Percentiles rank a stretch among this genome's conserved stretches.
phyloP scores from a whole-genome alignment of 2,888 invertebrate genomes.

The Dimorphilus gyrociliatus region DNA sequence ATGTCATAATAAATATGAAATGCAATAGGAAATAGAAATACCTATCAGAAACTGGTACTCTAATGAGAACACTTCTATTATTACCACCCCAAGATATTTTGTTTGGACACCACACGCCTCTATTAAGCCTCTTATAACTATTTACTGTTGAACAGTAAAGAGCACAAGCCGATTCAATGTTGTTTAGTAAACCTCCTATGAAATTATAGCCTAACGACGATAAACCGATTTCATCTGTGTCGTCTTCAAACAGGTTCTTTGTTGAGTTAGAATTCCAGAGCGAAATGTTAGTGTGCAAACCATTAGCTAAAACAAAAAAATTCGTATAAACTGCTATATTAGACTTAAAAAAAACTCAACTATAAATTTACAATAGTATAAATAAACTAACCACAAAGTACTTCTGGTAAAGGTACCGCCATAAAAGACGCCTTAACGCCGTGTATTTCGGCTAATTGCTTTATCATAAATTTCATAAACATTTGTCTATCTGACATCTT shows the following conservation, averaged over 20 bases:
- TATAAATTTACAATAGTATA: not conserved
- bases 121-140: constrained; percentile 16
- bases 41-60: constrained; percentile 12
- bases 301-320: too few species aligned
- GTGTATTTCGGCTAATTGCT: constrained; percentile 9
- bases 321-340: not conserved
- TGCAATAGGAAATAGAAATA: too few species aligned
- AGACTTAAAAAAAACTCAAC: not conserved
- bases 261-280: constrained; percentile 10
- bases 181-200: constrained; percentile 13
- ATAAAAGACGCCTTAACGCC: constrained; percentile 11
- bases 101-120: constrained; percentile 12
- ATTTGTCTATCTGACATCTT: constrained; percentile 10
- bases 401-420: constrained; percentile 9
- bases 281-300: constrained; percentile 14
- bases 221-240: constrained; percentile 7
- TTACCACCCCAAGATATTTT: constrained; percentile 13
- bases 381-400: constrained; percentile 5
- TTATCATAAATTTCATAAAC: constrained; percentile 17
- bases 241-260: constrained; percentile 8
- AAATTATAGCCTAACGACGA: constrained; percentile 11
- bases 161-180: constrained; percentile 12
- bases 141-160: constrained; percentile 17
- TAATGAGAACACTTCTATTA: constrained; percentile 11
- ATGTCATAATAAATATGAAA: too few species aligned